Evolutionary conservation across 1,140 invertebrate genomes (phyloP), one percentile per base, ranked within the genome.

Genomic region (Bombus vancouverensis): DNA sequence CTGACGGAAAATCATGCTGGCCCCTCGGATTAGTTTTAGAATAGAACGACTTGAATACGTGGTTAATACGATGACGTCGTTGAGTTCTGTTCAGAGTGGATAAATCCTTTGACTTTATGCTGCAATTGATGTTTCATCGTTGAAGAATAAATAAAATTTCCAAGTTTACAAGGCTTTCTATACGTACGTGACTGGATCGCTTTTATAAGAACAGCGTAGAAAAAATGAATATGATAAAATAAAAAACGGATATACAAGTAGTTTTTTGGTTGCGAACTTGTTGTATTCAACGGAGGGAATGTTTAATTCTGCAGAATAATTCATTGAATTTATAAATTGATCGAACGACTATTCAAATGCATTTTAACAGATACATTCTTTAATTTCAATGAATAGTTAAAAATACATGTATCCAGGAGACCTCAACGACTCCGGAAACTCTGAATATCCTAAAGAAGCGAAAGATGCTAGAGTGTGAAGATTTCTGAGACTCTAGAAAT

Each of bases 1-100:
- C 81, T 18, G 53, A n/a, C 37, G 37, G 42, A 83, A 89, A 89
- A 83, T 66, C 59, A 53, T 68, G 68, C 10, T 12, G 18, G 39
- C 32, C 22, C 4, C 3, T 25, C 1, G 15, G 72, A 83, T 77
- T 42, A 28, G 68, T 70, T 47, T 42, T 25, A 13, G 2, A 53
- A n/a, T 39, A 39, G 73, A 65, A 39, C 37, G 9, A 39, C 25
- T 44, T 47, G 72, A 47, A 65, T 44, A 65, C n/a, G 3, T 47
- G 57, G 1, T 42, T 37, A 42, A 65, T 65, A 37, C 32, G 53
- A 74, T 65, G 37, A 75, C 34, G 28, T 4, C 25, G 18, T 37
- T 42, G 22, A n/a, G 12, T 73, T 42, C 44, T 42, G 42, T 74
- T 62, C 15, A 37, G 59, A 22, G 1, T 0, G 62, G 13, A 6